Base-by-base conservation (phyloP, 2,113 vertebrate species). In the Atlantisia rogersi region DNA sequence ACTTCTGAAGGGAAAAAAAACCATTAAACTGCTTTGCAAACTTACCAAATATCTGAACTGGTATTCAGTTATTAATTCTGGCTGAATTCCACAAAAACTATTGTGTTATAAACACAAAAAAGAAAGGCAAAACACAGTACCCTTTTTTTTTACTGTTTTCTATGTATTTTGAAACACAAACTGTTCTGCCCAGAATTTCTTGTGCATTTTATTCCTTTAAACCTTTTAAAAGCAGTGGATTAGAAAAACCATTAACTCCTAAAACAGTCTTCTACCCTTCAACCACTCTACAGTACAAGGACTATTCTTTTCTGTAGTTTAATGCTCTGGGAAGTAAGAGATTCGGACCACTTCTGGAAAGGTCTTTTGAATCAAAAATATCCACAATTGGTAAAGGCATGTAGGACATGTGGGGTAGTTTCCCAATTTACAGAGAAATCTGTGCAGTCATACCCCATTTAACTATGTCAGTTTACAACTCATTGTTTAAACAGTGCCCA, bases 371-470 rank as follows among this genome's bases (percentile, higher is more conserved):
- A 92, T 80, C 21, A 53, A 94, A 84, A 96, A 89, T 32, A 94
- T 25, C 65, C 59, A 68, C 22, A 82, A 60, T 28, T 75, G 68
- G 48, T 68, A 90, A 91, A 96, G 50, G 9, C 1, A 97, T 95
- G 83, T 17, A 90, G 77, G 92, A 82, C 67, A 96, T 8, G 5
- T 69, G 56, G 44, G 1, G 6, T 92, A 83, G 67, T 65, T 80
- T 62, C 93, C 68, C 55, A 76, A 68, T 90, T 93, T 63, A 63
- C 50, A 87, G 62, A 50, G 5, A 89, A 96, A 97, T 96, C 77
- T 97, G 52, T 65, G 53, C 22, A 93, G 92, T 96, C 92, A 84
- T 94, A 69, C 91, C 76, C 92, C 90, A 96, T 86, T 91, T 94
- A 84, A 88, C 85, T 85, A 24, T 44, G 26, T 26, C 84, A 84